Evolutionary conservation across 2,113 vertebrate species (phyloP), one percentile per base, ranked within the genome.

Genomic region (Cavia aperea): DNA sequence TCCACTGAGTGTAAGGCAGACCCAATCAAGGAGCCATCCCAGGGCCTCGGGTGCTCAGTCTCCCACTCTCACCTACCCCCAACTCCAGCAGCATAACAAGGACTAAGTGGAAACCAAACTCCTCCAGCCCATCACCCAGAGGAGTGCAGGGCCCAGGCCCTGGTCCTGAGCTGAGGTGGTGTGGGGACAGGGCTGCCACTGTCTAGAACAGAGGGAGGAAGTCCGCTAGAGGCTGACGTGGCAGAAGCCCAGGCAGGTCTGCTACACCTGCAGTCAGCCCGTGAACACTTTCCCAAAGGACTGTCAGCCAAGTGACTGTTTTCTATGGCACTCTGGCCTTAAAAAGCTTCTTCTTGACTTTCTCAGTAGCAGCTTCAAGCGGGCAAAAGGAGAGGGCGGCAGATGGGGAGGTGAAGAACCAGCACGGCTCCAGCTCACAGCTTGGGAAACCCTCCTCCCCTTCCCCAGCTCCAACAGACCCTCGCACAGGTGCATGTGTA

Each of bases 71-170:
- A 62, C 46, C 79, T 51, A 65, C 63, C 73, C 56, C 58, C 2
- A 0, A 70, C 43, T 54, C 58, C 2, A 1, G 36, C 18, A 3
- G 56, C 15, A 51, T 4, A 23, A 49, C 1, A 13, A 29, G 13
- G n/a, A 58, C 15, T 58, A 12, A 63, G 16, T 4, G 5, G 63
- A 89, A 63, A 49, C 31, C 29, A 56, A 13, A 58, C 72, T 16
- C n/a, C n/a, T 19, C 33, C 60, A 49, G 15, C 8, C 4, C 54
- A n/a, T 16, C 24, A 23, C 10, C 49, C 7, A 39, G 4, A 46
- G 36, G 9, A 51, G 31, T 4, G 33, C 7, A 16, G 26, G 21
- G 14, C 7, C 26, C 26, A 73, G 70, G 18, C 73, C 23, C 39
- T 11, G 2, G 43, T 26, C 73, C 24, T 29, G 13, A 77, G 46